phyloP scores from a whole-genome alignment of 2,888 invertebrate genomes.

The Meiosimyza decipiens region DNA sequence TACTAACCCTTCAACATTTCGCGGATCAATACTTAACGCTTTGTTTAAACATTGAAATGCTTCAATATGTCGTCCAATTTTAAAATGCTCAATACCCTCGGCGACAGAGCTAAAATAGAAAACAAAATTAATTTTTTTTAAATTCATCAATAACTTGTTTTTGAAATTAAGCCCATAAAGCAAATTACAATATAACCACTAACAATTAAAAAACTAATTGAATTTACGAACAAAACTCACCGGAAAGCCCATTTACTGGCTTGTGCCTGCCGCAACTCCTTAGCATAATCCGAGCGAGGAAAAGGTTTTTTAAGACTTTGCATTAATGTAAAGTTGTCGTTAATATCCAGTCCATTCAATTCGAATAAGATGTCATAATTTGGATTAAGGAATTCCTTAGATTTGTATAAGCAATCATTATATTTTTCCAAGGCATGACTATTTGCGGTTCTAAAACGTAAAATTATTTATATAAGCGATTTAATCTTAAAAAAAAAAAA shows the following conservation, averaged over 20 bases:
- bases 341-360: conserved; percentile 69
- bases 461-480: no score
- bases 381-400: conserved; percentile 89
- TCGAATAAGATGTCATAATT: conserved; percentile 86
- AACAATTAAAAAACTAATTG: no score
- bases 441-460: conserved; percentile 76
- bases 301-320: conserved; percentile 75
- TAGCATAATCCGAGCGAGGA: conserved; percentile 83
- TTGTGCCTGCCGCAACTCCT: conserved; percentile 87
- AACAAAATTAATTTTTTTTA: background rate
- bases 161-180: no score
- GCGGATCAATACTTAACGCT: conserved; percentile 90
- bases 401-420: conserved; percentile 84
- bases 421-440: conserved; percentile 83
- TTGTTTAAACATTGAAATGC: conserved; percentile 95
- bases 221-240: conserved; percentile 51
- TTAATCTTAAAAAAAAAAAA: no score
- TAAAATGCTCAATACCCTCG: conserved; percentile 96
- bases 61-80: conserved; percentile 91
- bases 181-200: no score
- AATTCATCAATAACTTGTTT: background rate
- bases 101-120: conserved; percentile 74
- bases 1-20: conserved; percentile 91
- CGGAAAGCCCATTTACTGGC: conserved; percentile 94
- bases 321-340: conserved; percentile 61